These are phyloP conservation scores for Nasonia giraulti DNA, from an alignment of 1,140 invertebrate species.

Conservation along the genomic window DNA sequence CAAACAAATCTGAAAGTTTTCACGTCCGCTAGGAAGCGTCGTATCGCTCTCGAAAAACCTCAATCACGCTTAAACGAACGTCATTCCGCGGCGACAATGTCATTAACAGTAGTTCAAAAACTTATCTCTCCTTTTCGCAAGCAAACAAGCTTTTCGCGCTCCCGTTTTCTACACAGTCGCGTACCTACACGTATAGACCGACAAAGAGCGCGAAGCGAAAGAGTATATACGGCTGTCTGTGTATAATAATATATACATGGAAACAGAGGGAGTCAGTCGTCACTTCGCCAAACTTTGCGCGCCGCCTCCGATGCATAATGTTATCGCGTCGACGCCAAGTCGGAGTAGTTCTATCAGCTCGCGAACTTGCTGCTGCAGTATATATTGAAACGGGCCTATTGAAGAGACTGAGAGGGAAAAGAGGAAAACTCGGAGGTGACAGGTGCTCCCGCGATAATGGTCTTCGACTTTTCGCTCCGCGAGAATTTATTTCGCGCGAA, in stretches of 20 bases:
- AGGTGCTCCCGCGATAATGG: background rate
- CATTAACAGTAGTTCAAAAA: background rate
- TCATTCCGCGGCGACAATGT: background rate
- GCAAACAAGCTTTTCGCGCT: background rate
- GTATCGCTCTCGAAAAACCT: background rate
- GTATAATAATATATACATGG: background rate
- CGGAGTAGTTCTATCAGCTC: background rate
- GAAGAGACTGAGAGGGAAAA: background rate
- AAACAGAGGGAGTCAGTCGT: conserved; percentile 8
- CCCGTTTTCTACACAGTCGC: background rate
- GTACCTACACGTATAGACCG: too few relatives aligned
- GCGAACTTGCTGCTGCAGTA: background rate
- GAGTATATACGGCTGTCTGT: background rate
- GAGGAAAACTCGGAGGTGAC: background rate
- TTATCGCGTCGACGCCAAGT: conserved; percentile 16
- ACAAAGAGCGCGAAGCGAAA: background rate
- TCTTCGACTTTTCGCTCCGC: background rate
- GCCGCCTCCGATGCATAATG: conserved; percentile 11
- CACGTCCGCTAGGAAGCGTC: background rate
- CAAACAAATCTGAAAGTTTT: background rate
- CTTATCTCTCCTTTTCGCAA: background rate
- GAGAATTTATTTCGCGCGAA: background rate
- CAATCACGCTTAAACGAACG: background rate
- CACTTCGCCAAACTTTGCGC: background rate
- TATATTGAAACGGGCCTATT: background rate